Evolutionary conservation across 2,113 vertebrate species (phyloP), one percentile per base, ranked within the genome.

Genomic region (Haliaeetus leucogaster): DNA sequence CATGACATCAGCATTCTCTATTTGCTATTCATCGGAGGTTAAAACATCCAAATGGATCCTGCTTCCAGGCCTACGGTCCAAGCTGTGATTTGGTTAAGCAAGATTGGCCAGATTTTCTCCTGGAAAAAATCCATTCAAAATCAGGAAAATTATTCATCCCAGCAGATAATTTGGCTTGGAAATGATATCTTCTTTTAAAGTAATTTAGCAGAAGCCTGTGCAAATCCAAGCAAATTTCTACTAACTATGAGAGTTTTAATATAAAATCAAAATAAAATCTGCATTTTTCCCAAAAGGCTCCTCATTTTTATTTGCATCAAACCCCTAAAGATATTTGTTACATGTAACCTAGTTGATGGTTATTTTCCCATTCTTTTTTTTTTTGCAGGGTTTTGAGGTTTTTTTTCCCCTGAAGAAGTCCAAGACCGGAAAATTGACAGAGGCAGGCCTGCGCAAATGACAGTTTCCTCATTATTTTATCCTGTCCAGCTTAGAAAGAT

Each of bases 61-160:
- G 56, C 40, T 95, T 95, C 95, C 78, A 95, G 78, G 73, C n/a
- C 83, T 77, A 76, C 0, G 0, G 84, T 93, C 92, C 95, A 95
- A 97, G 66, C 19, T 79, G 91, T 79, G 86, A 93, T 96, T 96
- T 76, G 62, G 90, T 96, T 87, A 86, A 91, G 66, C 10, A 79
- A 91, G 52, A 77, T 2, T 52, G 62, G 89, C 92, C 92, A 95
- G 87, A 90, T 95, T 93, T 94, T 93, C 45, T 93, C 47, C 70
- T 93, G 95, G 84, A 95, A 94, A 91, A 93, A 72, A 55, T 89
- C 87, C 95, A 95, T 72, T 87, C 62, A 88, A 95, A 96, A 96
- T 96, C 91, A 94, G 56, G 81, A 76, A 96, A 95, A 96, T 96
- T 87, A 94, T 86, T 96, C 86, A 78, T 78, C 78, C 56, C 89